Evolutionary conservation across 2,888 invertebrate genomes (phyloP), one percentile per base, ranked within the genome.

Genomic region (Spisula subtruncata): DNA sequence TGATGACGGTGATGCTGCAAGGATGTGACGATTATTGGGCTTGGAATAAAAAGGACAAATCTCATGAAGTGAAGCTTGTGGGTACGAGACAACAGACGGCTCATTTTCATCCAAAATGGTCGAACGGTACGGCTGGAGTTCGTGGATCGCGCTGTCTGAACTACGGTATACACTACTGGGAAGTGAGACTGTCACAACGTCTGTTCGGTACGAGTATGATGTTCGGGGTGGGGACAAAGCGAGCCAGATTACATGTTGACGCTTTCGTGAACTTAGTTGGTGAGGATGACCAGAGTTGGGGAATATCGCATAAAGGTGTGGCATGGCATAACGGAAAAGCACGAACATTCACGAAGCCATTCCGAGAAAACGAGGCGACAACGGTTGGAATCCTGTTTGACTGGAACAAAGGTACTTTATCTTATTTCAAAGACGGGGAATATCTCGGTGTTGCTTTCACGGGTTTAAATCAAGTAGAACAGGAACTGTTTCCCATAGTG

Each of bases 141-240:
- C 97, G 98, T 82, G 98, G 98, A 10, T 98, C 97, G 29, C 97
- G 97, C 35, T 96, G 97, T 12, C 97, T 98, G n/a, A 98, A 98
- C 96, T 97, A 96, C 80, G 96, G 97, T 16, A 93, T 94, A 56
- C 96, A 97, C 96, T 98, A 98, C 95, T 98, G 98, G 98, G 98
- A 98, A 95, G 96, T 98, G 87, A 97, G 95, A 41, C 95, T 97
- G 0, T 97, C 98, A 0, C 97, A 97, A 94, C 96, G 98, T 80
- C 97, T 98, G 75, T 98, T 98, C 95, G 98, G 98, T 35, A 98
- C 98, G 0, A 97, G 98, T 94, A 98, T 98, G 97, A 98, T 98
- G 98, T 98, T 98, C 94, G 98, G 98, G 25, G 97, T 98, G 81
- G 98, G 98, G 71, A 98, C 98, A 5, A 96, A 96, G 85, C 95